A percentile compares a stretch with the other conserved stretches of the same genome.
Evolutionary conservation across 1,140 invertebrate species (phyloP).

Genomic region (Drosophila oshimai): DNA sequence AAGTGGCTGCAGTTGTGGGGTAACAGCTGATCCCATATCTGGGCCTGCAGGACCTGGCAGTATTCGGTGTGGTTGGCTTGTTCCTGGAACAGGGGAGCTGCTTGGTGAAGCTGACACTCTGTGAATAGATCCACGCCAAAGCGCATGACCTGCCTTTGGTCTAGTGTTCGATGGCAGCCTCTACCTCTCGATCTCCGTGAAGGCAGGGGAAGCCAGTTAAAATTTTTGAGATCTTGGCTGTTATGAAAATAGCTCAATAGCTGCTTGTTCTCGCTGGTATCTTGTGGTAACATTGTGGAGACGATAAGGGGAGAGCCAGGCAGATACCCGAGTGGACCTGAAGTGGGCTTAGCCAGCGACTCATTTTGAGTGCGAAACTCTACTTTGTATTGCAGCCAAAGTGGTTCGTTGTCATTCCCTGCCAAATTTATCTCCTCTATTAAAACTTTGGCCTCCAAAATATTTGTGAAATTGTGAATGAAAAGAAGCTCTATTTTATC

Average conservation of each 20-base stretch:
- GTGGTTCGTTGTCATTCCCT: not conserved
- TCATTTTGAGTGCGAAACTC: conserved; percentile 6
- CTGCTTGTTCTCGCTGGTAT: conserved; percentile 23
- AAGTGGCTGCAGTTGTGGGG: conserved; percentile 27
- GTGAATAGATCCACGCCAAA: conserved; percentile 56
- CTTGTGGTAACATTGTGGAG: conserved; percentile 21
- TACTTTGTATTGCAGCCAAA: conserved; percentile 42
- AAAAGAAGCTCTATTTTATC: conserved; percentile 42
- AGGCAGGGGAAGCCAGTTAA: conserved; percentile 49
- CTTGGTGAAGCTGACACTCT: conserved; percentile 51
- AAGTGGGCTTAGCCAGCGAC: conserved; percentile 22
- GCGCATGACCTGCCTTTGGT: conserved; percentile 9
- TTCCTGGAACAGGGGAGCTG: conserved; percentile 3
- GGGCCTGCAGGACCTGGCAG: conserved; percentile 51
- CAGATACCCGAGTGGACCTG: conserved; percentile 69
- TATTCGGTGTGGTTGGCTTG: conserved; percentile 58
- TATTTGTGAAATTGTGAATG: conserved; percentile 58
- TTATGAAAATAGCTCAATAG: conserved; percentile 46
- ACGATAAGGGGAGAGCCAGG: conserved; percentile 56
- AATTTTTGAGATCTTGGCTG: not conserved
- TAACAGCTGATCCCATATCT: conserved; percentile 52
- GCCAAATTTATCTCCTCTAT: not conserved
- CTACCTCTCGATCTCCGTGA: not conserved
- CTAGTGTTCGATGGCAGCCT: conserved; percentile 13
- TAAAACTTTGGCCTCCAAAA: conserved; percentile 29